Percentiles rank a stretch among this genome's conserved stretches.
phyloP scores from a whole-genome alignment of 2,888 invertebrate species.

The Rutpela maculata region DNA sequence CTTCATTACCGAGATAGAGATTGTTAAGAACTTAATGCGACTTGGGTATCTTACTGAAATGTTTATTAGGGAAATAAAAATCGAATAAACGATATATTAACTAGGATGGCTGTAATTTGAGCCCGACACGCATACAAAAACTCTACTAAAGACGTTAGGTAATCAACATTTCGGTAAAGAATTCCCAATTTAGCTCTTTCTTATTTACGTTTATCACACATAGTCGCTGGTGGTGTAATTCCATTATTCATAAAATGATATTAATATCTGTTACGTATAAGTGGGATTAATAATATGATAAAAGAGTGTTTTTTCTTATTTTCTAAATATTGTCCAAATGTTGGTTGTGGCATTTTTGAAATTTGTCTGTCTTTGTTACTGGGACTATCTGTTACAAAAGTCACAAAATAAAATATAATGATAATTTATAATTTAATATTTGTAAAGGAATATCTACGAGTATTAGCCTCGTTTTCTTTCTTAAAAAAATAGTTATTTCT shows the following conservation, averaged over 20 bases:
- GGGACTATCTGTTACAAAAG: too few species aligned
- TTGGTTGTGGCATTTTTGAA: too few species aligned
- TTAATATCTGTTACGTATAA: too few species aligned
- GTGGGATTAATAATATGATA: too few species aligned
- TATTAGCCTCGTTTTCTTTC: too few species aligned
- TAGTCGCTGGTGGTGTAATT: neutral
- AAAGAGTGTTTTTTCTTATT: too few species aligned
- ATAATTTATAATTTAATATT: too few species aligned
- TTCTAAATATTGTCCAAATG: too few species aligned
- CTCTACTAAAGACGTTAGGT: neutral
- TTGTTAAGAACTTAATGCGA: conserved; percentile 7
- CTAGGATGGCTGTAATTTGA: neutral
- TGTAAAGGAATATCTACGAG: too few species aligned
- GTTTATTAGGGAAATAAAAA: conserved; percentile 4
- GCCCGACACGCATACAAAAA: neutral
- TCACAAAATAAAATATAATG: too few species aligned
- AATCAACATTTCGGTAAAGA: neutral
- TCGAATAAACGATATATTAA: neutral
- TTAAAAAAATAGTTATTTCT: too few species aligned
- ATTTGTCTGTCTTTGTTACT: too few species aligned
- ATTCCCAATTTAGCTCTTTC: neutral
- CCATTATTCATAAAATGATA: neutral
- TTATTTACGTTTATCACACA: neutral
- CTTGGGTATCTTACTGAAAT: neutral
- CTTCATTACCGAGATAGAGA: neutral